Evolutionary conservation across 2,888 invertebrate species (phyloP).

Genomic region (Cataglyphis albicans): DNA sequence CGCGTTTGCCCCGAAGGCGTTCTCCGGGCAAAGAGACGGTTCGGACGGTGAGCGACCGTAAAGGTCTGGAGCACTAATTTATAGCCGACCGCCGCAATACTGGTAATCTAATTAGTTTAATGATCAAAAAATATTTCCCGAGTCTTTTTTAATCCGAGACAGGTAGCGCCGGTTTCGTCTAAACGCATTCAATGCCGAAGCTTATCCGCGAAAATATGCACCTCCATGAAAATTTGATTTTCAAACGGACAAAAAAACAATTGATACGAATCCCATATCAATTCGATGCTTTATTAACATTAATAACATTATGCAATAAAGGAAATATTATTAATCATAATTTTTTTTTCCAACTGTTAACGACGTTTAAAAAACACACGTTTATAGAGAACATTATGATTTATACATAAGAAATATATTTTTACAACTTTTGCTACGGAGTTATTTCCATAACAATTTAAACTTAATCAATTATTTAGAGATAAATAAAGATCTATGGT

Average conservation of each 20-base stretch:
- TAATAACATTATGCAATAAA: background rate
- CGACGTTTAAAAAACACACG: background rate
- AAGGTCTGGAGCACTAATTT: conserved; percentile 77
- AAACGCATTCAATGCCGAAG: conserved; percentile 2
- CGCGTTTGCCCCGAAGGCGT: conserved; percentile 53
- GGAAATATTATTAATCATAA: background rate
- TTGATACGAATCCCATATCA: background rate
- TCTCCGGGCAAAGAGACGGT: conserved; percentile 58
- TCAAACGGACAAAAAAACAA: background rate
- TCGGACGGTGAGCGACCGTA: conserved; percentile 62
- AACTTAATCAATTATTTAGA: background rate
- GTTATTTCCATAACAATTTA: background rate
- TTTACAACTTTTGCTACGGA: background rate
- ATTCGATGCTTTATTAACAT: background rate
- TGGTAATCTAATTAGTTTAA: conserved; percentile 80
- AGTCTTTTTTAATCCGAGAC: conserved; percentile 67
- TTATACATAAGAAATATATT: background rate
- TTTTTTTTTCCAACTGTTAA: background rate
- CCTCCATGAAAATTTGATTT: conserved; percentile 7
- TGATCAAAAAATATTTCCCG: conserved; percentile 78
- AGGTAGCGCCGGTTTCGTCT: conserved; percentile 33
- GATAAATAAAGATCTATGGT: background rate
- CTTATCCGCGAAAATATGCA: conserved; percentile 37
- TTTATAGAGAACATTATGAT: background rate
- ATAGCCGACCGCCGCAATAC: conserved; percentile 75